Conservation (phyloP, 2,888 invertebrate species). For the Drosophila prostipennis region DNA sequence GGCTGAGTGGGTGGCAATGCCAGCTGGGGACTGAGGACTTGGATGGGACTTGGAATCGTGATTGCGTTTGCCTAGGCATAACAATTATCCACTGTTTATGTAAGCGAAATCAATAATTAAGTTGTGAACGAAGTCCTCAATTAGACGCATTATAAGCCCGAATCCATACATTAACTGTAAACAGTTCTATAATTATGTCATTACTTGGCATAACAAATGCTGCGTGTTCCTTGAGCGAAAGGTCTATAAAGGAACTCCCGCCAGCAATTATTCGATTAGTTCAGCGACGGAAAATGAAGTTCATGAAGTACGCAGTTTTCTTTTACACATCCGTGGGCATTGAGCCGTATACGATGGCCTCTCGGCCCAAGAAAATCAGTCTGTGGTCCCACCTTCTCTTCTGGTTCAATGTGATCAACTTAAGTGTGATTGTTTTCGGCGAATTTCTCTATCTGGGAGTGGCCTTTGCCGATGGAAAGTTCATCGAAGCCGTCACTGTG, state of each 20-base stretch:
- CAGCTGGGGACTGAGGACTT: not conserved
- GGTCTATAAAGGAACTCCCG: constrained; percentile 42
- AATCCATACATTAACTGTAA: constrained; percentile 21
- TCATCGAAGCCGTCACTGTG: constrained; percentile 73
- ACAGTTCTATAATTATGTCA: constrained; percentile 46
- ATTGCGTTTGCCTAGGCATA: constrained; percentile 48
- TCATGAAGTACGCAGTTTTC: constrained; percentile 71
- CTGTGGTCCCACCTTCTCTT: constrained; percentile 48
- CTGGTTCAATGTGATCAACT: constrained; percentile 60
- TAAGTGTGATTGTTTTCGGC: constrained; percentile 47
- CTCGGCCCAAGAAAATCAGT: constrained; percentile 3
- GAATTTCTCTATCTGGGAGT: constrained; percentile 69
- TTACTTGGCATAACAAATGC: constrained; percentile 48
- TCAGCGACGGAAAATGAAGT: constrained; percentile 48
- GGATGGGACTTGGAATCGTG: constrained; percentile 30
- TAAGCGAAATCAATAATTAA: constrained; percentile 44
- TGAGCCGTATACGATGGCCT: constrained; percentile 50
- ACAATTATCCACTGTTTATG: constrained; percentile 35
- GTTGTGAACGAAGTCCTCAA: constrained; percentile 25
- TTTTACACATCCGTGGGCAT: constrained; percentile 73
- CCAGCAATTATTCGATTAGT: constrained; percentile 1
- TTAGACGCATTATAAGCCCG: constrained; percentile 23
- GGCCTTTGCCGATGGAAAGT: constrained; percentile 53
- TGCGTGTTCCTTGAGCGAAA: not conserved
- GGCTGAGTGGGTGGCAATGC: not conserved